Evolutionary conservation across 2,113 vertebrate genomes (phyloP).

Genomic region (Microcebus tavaratra): DNA sequence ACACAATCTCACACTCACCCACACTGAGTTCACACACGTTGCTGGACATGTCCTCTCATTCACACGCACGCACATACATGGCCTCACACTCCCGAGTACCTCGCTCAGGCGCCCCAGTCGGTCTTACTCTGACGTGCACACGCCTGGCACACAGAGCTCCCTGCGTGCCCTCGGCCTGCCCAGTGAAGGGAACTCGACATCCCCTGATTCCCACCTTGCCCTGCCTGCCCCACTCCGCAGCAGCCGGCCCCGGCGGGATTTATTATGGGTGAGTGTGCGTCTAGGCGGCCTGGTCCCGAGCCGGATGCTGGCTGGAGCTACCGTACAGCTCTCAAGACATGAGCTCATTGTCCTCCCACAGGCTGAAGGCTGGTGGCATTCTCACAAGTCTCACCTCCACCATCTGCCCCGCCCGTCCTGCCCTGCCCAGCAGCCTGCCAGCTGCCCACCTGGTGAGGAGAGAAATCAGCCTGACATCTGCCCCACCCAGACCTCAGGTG

Average conservation of each 20-base stretch:
- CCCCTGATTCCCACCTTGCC: neutral
- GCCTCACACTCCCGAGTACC: neutral
- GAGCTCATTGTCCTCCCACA: neutral
- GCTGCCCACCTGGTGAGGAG: neutral
- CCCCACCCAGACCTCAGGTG: neutral
- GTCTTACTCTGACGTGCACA: neutral
- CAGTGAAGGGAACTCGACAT: neutral
- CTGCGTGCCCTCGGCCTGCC: neutral
- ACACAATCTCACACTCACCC: neutral
- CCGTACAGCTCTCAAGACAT: neutral
- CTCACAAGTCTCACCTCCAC: neutral
- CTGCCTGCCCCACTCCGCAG: neutral
- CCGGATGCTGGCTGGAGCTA: neutral
- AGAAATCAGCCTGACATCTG: neutral
- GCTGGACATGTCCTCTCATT: neutral
- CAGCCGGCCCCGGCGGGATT: neutral
- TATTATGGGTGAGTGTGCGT: too few species aligned
- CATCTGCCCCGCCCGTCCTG: constrained; percentile 52
- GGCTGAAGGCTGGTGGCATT: neutral
- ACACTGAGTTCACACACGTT: neutral
- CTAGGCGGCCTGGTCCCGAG: neutral
- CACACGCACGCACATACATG: neutral
- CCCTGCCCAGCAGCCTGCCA: constrained; percentile 4
- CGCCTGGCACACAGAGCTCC: neutral
- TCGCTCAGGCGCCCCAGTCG: neutral